phyloP scores from a whole-genome alignment of 2,797 vertebrate species.

The Hoplostethus atlanticus region DNA sequence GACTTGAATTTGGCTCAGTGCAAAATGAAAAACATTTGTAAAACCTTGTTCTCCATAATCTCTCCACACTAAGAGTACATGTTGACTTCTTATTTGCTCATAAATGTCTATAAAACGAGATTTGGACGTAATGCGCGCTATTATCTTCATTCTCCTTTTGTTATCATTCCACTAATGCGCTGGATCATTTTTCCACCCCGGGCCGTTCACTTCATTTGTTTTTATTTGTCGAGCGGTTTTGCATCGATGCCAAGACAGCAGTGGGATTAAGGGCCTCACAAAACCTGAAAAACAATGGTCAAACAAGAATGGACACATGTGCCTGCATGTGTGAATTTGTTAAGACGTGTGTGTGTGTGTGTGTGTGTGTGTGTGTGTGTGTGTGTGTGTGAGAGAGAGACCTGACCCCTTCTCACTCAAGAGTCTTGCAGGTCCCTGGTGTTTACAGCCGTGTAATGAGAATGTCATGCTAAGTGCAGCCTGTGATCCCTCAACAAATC shows the following conservation, averaged over 20 bases:
- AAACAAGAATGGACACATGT: not conserved
- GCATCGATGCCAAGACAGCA: constrained; percentile 14
- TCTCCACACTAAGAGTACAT: constrained; percentile 22
- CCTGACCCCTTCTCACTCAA: constrained; percentile 9
- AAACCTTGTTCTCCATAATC: constrained; percentile 35
- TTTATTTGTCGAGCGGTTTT: constrained; percentile 31
- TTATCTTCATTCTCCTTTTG: constrained; percentile 42
- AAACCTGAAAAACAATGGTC: not conserved
- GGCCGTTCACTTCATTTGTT: constrained; percentile 21
- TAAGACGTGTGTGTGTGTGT: constrained; percentile 1
- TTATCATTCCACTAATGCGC: constrained; percentile 22
- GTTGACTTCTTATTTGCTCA: constrained; percentile 34
- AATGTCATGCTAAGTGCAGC: constrained; percentile 64
- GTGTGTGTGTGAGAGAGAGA: constrained; percentile 15
- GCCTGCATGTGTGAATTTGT: constrained; percentile 23
- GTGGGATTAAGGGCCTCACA: not conserved
- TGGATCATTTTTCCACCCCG: constrained; percentile 29
- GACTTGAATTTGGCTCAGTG: not conserved
- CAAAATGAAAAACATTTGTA: constrained; percentile 38
- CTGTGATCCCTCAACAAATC: constrained; percentile 58
- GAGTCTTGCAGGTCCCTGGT: constrained; percentile 52
- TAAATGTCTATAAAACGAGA: constrained; percentile 41
- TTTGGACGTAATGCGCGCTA: constrained; percentile 30
- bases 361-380: not conserved
- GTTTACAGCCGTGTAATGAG: constrained; percentile 66